These are phyloP conservation scores for Parotia lawesii DNA, from an alignment of 2,113 vertebrate species.

Conservation along the genomic window DNA sequence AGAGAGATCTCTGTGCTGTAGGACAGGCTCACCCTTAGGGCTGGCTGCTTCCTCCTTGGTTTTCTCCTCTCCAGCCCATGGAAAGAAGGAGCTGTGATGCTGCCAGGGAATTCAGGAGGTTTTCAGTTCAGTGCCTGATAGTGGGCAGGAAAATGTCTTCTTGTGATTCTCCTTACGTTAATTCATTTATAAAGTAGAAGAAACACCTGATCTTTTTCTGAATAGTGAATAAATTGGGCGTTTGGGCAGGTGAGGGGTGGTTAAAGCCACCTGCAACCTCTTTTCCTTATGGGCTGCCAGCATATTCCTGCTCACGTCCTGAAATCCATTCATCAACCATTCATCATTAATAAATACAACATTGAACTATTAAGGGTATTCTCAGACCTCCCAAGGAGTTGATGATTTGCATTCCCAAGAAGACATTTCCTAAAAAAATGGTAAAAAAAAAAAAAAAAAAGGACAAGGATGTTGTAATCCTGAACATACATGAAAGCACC, in stretches of 20 bases:
- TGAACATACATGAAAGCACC: neutral
- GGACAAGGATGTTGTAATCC: neutral
- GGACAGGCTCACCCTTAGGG: neutral
- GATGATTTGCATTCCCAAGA: neutral
- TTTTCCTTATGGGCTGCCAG: neutral
- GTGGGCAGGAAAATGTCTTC: neutral
- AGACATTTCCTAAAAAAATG: neutral
- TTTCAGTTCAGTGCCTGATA: neutral
- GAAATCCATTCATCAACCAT: neutral
- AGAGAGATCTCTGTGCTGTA: neutral
- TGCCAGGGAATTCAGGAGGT: neutral
- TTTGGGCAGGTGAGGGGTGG: neutral
- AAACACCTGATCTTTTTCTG: neutral
- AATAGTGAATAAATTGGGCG: neutral
- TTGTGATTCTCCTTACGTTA: neutral
- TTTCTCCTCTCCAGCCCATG: neutral
- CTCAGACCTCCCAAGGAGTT: neutral
- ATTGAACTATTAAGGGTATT: neutral
- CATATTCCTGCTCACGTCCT: neutral
- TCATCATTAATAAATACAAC: neutral
- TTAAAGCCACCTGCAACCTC: neutral
- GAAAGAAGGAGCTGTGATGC: neutral
- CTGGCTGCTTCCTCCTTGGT: neutral
- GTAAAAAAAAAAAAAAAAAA: neutral
- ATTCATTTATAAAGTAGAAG: neutral